phyloP scores from a whole-genome alignment of 37 sponge, comb jelly and placozoan genomes.

The Eunapius fragilis region DNA sequence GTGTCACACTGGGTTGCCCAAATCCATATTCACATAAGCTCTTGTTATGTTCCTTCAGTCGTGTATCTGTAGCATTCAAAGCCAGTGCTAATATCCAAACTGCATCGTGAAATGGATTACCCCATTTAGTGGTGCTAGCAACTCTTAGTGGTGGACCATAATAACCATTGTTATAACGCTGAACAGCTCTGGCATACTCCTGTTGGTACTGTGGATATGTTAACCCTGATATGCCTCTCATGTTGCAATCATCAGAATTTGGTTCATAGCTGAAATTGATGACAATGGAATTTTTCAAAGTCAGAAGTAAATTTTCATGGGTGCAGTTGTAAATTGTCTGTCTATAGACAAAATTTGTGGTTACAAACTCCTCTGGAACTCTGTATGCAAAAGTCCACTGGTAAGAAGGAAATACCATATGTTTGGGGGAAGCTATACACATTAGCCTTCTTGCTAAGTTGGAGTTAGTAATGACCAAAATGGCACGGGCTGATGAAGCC shows the following conservation, averaged over 20 bases:
- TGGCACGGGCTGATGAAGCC: neutral
- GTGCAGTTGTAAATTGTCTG: neutral
- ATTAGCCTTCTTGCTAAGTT: neutral
- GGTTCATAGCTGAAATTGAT: neutral
- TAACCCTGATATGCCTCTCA: neutral
- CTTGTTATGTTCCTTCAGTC: neutral
- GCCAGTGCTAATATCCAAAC: conserved; percentile 39
- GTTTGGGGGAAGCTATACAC: conserved; percentile 11
- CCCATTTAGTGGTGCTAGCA: neutral
- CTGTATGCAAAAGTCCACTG: conserved; percentile 29
- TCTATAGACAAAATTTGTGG: neutral
- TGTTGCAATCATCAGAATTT: neutral
- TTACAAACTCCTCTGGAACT: neutral
- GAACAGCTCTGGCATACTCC: conserved; percentile 5
- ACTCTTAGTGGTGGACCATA: neutral
- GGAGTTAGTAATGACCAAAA: neutral
- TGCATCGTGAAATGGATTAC: conserved; percentile 24
- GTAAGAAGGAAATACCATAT: neutral
- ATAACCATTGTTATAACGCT: neutral
- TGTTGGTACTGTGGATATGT: conserved; percentile 12
- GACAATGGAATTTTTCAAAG: neutral
- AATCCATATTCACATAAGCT: neutral
- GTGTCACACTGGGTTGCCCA: neutral
- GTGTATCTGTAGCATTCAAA: neutral
- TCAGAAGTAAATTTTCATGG: neutral